Conservation (phyloP, 2,888 invertebrate genomes). For the Tromatobia lineatoria region DNA sequence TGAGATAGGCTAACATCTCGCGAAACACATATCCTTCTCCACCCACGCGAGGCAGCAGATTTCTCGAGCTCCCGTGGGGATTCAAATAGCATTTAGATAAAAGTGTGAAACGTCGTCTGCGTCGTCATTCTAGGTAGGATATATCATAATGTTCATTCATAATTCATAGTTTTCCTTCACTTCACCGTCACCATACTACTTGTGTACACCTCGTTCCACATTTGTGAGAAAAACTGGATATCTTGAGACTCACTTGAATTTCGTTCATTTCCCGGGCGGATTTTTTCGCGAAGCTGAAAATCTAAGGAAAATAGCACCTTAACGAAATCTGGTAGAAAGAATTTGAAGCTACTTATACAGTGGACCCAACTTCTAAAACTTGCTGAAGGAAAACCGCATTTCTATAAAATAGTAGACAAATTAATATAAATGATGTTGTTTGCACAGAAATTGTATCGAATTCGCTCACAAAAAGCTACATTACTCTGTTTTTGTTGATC, state of each 20-base stretch:
- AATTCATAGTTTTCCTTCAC: conserved; percentile 73
- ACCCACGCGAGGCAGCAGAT: conserved; percentile 7
- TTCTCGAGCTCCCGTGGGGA: conserved; percentile 65
- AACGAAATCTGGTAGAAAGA: conserved; percentile 25
- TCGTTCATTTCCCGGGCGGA: conserved; percentile 40
- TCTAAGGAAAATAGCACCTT: conserved; percentile 27
- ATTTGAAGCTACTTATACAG: conserved; percentile 20
- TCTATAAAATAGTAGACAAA: conserved; percentile 2
- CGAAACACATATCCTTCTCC: conserved; percentile 16
- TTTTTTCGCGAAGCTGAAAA: conserved; percentile 26
- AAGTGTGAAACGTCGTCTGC: conserved; percentile 72
- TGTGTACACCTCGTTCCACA: conserved; percentile 27
- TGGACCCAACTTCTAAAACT: background rate
- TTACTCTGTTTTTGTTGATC: too few relatives aligned
- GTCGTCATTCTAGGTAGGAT: conserved; percentile 60
- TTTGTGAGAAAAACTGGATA: conserved; percentile 48
- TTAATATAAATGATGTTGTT: background rate
- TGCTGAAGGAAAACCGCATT: background rate
- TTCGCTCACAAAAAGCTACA: too few relatives aligned
- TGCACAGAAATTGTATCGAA: background rate
- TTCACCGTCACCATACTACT: background rate
- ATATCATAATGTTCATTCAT: conserved; percentile 75
- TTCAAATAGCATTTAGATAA: conserved; percentile 76
- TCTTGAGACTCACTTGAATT: conserved; percentile 59
- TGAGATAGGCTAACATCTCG: conserved; percentile 28